Evolutionary conservation across 1,140 invertebrate genomes (phyloP).

Genomic region (Aphelenchoides fujianensis): DNA sequence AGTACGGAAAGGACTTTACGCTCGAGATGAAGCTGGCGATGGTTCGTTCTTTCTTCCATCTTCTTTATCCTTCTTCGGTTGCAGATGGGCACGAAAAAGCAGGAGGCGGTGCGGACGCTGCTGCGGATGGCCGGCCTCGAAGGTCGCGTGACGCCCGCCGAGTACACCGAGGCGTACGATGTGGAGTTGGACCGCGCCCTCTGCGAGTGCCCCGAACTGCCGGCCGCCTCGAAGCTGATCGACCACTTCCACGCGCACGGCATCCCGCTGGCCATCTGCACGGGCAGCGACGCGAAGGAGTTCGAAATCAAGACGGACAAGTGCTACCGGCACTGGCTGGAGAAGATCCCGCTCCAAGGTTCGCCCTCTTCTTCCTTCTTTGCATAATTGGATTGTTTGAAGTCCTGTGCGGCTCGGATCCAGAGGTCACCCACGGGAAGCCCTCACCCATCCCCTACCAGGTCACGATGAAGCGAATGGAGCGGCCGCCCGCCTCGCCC

Average conservation of each 20-base stretch:
- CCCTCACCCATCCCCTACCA: slow-evolving; percentile 86
- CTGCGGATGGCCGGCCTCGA: slow-evolving; percentile 19
- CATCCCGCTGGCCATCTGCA: slow-evolving; percentile 81
- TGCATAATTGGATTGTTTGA: slow-evolving; percentile 71
- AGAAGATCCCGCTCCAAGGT: slow-evolving; percentile 29
- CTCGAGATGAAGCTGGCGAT: slow-evolving; percentile 33
- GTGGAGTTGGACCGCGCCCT: neutral
- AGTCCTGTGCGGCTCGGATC: slow-evolving; percentile 77
- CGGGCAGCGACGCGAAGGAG: slow-evolving; percentile 76
- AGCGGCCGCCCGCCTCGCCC: slow-evolving; percentile 67
- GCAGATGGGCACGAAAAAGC: slow-evolving; percentile 37
- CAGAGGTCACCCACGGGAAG: slow-evolving; percentile 83
- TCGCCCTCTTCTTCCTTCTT: slow-evolving; percentile 65
- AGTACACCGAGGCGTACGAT: neutral
- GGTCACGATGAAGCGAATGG: slow-evolving; percentile 84
- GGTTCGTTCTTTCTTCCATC: too few relatives aligned
- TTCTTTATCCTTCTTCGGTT: neutral
- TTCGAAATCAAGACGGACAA: slow-evolving; percentile 65
- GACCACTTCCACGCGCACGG: slow-evolving; percentile 73
- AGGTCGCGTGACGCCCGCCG: neutral
- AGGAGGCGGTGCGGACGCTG: slow-evolving; percentile 27
- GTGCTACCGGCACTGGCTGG: slow-evolving; percentile 26
- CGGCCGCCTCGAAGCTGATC: slow-evolving; percentile 78
- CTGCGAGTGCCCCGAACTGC: slow-evolving; percentile 63
- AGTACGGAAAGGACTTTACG: slow-evolving; percentile 31